phyloP scores from a whole-genome alignment of 2,888 invertebrate species.

The Drosophila histrio region DNA sequence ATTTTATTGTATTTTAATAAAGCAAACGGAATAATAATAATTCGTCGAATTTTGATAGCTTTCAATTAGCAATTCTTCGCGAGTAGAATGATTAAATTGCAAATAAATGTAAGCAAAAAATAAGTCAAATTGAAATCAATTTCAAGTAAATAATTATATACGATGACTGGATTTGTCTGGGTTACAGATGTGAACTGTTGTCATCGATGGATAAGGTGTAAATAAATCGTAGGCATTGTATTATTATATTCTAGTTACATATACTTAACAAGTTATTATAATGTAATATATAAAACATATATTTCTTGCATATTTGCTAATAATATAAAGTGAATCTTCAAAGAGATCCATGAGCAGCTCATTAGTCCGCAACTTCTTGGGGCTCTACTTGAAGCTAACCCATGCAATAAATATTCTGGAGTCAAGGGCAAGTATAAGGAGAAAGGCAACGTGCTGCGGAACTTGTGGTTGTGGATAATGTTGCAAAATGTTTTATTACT shows the following conservation, averaged over 20 bases:
- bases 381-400: background rate
- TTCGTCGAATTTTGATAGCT: background rate
- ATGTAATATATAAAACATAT: background rate
- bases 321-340: background rate
- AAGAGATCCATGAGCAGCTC: background rate
- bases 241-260: too few relatives aligned
- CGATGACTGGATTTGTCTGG: background rate
- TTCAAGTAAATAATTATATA: background rate
- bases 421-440: background rate
- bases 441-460: slow-evolving; percentile 15
- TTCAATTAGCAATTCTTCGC: slow-evolving; percentile 19
- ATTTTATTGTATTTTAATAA: slow-evolving; percentile 11
- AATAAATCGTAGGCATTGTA: too few relatives aligned
- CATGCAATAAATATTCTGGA: background rate
- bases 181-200: background rate
- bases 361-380: slow-evolving; percentile 9
- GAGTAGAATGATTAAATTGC: slow-evolving; percentile 1
- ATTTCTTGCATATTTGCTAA: background rate
- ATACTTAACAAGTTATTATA: too few relatives aligned
- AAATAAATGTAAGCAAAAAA: background rate
- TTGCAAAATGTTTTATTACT: slow-evolving; percentile 74
- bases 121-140: slow-evolving; percentile 1
- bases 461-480: slow-evolving; percentile 67
- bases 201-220: too few relatives aligned
- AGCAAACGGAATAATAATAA: slow-evolving; percentile 4